Evolutionary conservation across 1,140 invertebrate species (phyloP), one percentile per base, ranked within the genome.

Genomic region (Streblospio benedicti): DNA sequence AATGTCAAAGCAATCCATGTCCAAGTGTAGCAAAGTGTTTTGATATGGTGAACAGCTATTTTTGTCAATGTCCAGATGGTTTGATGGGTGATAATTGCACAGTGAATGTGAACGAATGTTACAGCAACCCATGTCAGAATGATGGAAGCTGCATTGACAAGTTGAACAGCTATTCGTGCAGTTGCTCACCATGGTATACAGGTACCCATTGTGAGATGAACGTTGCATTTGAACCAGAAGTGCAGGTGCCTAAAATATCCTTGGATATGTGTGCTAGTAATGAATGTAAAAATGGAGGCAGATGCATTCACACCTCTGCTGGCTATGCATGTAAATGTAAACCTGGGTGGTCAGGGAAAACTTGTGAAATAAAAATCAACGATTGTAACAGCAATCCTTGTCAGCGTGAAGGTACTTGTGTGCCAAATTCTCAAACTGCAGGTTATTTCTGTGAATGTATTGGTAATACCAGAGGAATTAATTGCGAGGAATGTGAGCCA

Each of bases 51-150:
- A n/a, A n/a, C 2, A 86, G 86, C 69, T 76, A 86, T 64, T 87
- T 90, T 6, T 95, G 92, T 72, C 91, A 89, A 16, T 95, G 92
- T 69, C 90, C 91, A 88, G 93, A 70, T n/a, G 67, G 64, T 25
- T 71, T 56, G 67, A 67, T 57, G 54, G 65, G 44, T 62, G 61
- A 60, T 9, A 67, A 58, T 54, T 96, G 92, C 69, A 91, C 90
- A 0, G 86, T 91, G 70, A 91, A 95, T 69, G 90, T 95, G 61
- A 85, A 95, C 72, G 92, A 94, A 77, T 96, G 92, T 73, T 86
- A 90, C 77, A 20, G n/a, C n/a, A 47, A 47, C 44, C 44, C 44
- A 5, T 47, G 44, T 18, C 44, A 6, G n/a, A 47, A 47, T 25
- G 44, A 25, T 18, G 44, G 44, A 47, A 4, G 44, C 9, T 47